Evolutionary conservation across 2,797 vertebrate genomes (phyloP).

Genomic region (Coilia nasus): DNA sequence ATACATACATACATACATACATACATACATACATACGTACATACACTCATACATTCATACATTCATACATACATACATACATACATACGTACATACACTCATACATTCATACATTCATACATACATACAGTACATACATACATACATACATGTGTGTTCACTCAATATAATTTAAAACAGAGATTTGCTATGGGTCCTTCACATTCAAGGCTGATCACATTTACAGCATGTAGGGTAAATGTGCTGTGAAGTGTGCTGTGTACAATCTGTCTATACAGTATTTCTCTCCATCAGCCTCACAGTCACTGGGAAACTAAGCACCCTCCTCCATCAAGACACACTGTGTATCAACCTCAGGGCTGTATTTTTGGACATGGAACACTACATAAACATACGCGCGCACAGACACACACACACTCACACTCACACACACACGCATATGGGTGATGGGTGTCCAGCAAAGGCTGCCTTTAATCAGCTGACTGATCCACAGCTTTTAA

Average conservation of each 20-base stretch:
- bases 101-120: no score
- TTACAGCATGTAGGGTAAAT: neutral
- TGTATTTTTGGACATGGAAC: constrained; percentile 38
- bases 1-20: neutral
- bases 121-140: neutral
- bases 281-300: neutral
- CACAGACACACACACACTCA: constrained; percentile 30
- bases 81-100: neutral
- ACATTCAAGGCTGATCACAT: neutral
- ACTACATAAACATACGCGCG: constrained; percentile 41
- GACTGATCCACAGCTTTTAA: constrained; percentile 98
- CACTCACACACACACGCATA: constrained; percentile 52
- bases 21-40: neutral
- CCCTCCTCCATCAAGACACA: constrained; percentile 26
- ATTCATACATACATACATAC: constrained; percentile 31
- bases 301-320: neutral
- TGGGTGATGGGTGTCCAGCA: constrained; percentile 73
- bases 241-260: neutral
- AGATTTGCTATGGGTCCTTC: neutral
- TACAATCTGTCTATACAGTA: neutral
- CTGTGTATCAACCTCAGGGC: constrained; percentile 25
- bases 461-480: constrained; percentile 93
- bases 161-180: neutral
- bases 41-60: constrained; percentile 31
- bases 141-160: neutral